Evolutionary conservation across 1,140 invertebrate genomes (phyloP).

Genomic region (Leptopilina clavipes): DNA sequence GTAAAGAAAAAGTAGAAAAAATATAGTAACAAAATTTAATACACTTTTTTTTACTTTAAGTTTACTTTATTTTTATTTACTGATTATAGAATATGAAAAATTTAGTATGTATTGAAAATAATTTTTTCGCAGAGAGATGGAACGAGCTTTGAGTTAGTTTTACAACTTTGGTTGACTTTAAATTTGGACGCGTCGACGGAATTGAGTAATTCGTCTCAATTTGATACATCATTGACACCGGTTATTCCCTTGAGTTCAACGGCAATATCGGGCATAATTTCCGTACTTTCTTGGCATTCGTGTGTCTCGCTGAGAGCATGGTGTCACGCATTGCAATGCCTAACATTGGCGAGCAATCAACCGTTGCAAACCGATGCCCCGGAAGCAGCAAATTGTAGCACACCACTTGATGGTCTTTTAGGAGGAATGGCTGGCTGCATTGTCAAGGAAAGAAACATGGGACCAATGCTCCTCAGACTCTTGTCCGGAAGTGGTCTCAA

Average conservation of each 20-base stretch:
- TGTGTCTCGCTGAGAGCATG: constrained; percentile 82
- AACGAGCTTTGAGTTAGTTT: constrained; percentile 84
- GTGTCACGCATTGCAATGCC: constrained; percentile 82
- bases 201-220: constrained; percentile 70
- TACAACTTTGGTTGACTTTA: constrained; percentile 89
- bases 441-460: constrained; percentile 81
- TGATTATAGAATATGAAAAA: too few species aligned
- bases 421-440: constrained; percentile 78
- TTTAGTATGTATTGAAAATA: too few species aligned
- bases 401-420: constrained; percentile 63
- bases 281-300: constrained; percentile 80
- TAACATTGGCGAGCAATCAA: constrained; percentile 77
- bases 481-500: constrained; percentile 80
- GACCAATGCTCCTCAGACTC: constrained; percentile 83
- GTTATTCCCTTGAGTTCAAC: constrained; percentile 82
- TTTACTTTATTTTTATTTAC: too few species aligned
- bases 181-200: constrained; percentile 78
- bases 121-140: constrained; percentile 63
- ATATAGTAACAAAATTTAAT: too few species aligned
- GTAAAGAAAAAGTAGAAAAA: too few species aligned
- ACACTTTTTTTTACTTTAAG: too few species aligned
- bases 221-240: constrained; percentile 80
- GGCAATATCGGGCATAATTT: constrained; percentile 83
- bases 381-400: constrained; percentile 61
- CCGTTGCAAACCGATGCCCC: constrained; percentile 60